Evolutionary conservation across 2,797 vertebrate species (phyloP).

Genomic region (Naso thynnoides): DNA sequence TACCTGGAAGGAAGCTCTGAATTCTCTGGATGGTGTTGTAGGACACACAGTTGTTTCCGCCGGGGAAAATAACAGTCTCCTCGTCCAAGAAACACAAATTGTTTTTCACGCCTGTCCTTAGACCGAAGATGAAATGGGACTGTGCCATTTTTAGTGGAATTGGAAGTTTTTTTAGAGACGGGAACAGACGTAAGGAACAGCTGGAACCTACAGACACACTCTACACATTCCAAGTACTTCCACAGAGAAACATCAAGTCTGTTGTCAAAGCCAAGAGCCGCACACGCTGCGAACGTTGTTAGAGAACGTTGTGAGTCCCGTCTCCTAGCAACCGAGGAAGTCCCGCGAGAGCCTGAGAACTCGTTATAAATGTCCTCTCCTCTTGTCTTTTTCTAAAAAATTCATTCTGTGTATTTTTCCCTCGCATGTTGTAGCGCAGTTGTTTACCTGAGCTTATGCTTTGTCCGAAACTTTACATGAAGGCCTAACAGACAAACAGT

Average conservation of each 20-base stretch:
- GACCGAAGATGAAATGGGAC: slow-evolving; percentile 87
- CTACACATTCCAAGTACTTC: background rate
- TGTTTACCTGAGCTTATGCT: no score
- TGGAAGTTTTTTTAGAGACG: fast-evolving
- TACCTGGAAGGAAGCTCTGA: slow-evolving; percentile 93
- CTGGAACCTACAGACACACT: background rate
- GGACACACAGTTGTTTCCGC: slow-evolving; percentile 90
- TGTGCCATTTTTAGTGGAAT: slow-evolving; percentile 77
- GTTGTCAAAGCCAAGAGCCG: background rate
- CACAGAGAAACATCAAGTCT: no score
- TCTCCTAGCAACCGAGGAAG: slow-evolving; percentile 55
- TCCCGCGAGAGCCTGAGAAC: slow-evolving; percentile 31
- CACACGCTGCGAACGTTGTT: fast-evolving
- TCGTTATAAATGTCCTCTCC: no score
- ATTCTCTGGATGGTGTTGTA: slow-evolving; percentile 88
- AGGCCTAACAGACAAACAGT: no score
- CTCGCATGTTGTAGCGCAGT: background rate
- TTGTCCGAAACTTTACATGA: no score
- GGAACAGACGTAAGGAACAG: no score
- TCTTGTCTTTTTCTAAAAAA: no score
- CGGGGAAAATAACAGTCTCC: slow-evolving; percentile 89
- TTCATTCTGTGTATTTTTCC: background rate
- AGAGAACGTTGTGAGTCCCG: slow-evolving; percentile 32
- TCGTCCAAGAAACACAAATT: slow-evolving; percentile 91
- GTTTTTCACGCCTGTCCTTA: slow-evolving; percentile 87